Evolutionary conservation across 2,888 invertebrate genomes (phyloP), one percentile per base, ranked within the genome.

Genomic region (Archips xylosteana): DNA sequence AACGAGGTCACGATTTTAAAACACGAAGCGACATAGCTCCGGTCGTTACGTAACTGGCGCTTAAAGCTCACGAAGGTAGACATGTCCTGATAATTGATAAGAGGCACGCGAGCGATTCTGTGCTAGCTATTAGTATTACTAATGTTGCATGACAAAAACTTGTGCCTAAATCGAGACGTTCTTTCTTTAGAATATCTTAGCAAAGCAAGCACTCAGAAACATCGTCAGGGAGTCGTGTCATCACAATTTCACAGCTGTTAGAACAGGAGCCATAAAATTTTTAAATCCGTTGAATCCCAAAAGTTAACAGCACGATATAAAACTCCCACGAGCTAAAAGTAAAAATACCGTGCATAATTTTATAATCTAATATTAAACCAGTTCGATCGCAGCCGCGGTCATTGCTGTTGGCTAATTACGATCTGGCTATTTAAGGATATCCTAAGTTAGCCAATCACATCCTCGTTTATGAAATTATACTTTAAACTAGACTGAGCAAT

Each of bases 331-430:
- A 63, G 39, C 72, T 12, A 36, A 51, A 65, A 70, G 70, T 65
- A 74, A 61, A 65, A 65, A 70, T 61, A 74, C 36, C 47, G 10
- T 9, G 47, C 47, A 15, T 23, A 63, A n/a, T 51, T 51, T 62
- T 47, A 15, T 3, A 36, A 13, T 60, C 54, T 65, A 65, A 74
- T 49, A 64, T 65, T 62, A 68, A 59, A 54, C 13, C 15, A 32
- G 59, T 61, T 6, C 42, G 42, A 57, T 67, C 42, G 23, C 54
- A 57, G 23, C 42, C 39, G 71, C 68, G 75, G 67, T 70, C 75
- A 75, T 70, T 71, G 75, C 74, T 76, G 67, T 67, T 36, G 60
- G 49, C n/a, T 57, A 62, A 70, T 70, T 70, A 70, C 12, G 51
- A 51, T 49, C 49, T 4, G 6, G 51, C 42, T 59, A 74, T 63